Conservation (phyloP, 2,797 vertebrate genomes). For the Acropternis orthonyx region DNA sequence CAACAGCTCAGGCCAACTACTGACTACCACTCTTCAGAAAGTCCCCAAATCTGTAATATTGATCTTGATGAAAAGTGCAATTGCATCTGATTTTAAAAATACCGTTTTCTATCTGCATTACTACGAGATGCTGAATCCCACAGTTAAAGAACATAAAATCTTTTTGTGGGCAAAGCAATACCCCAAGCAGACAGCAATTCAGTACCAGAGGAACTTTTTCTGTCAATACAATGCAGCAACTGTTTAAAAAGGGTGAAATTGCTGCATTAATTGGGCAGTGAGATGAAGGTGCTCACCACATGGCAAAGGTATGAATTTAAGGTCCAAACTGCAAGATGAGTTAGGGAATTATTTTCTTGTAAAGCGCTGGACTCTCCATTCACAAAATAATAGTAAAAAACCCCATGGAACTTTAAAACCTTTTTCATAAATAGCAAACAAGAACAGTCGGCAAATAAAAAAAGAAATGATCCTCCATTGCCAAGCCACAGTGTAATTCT, state of each 20-base stretch:
- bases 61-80: background rate
- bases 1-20: slow-evolving; percentile 66
- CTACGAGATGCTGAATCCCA: background rate
- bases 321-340: background rate
- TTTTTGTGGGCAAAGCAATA: background rate
- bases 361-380: background rate
- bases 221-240: background rate
- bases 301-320: background rate
- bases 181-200: background rate
- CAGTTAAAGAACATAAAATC: background rate
- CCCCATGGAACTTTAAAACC: background rate
- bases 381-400: background rate
- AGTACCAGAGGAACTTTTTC: background rate
- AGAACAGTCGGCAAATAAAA: background rate
- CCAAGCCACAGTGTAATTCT: background rate
- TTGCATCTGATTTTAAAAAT: background rate
- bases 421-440: background rate
- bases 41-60: slow-evolving; percentile 35
- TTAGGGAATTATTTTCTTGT: background rate
- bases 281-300: background rate
- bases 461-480: background rate
- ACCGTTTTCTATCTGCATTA: background rate
- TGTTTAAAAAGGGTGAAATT: background rate
- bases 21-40: slow-evolving; percentile 39
- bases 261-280: background rate